Evolutionary conservation across 2,113 vertebrate species (phyloP).

Genomic region (Mirza zaza): DNA sequence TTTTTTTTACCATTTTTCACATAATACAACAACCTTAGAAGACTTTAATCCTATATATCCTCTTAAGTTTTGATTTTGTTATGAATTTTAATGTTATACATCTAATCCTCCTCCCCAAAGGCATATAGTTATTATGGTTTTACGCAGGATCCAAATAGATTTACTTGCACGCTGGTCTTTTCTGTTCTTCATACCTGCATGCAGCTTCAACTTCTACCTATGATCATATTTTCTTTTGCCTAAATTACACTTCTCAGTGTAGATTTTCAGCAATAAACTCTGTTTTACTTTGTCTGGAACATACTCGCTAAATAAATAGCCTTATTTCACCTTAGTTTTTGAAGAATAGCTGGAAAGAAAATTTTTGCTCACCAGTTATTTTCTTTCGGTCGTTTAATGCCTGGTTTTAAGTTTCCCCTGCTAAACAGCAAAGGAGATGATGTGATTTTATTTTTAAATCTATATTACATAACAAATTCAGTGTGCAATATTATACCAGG

Average conservation of each 20-base stretch:
- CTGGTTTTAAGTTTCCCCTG: not conserved
- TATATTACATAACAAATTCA: not conserved
- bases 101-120: not conserved
- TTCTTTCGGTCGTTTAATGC: not conserved
- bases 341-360: not conserved
- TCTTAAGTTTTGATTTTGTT: not conserved
- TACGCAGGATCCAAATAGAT: not conserved
- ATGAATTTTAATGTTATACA: not conserved
- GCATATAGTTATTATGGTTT: not conserved
- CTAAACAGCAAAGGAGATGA: not conserved
- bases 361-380: not conserved
- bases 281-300: not conserved
- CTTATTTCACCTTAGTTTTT: not conserved
- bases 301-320: not conserved
- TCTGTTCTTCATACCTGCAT: not conserved
- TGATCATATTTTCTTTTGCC: not conserved
- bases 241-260: not conserved
- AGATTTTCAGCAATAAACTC: not conserved
- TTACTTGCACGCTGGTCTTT: not conserved
- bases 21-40: not conserved
- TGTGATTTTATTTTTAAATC: conserved; percentile 30
- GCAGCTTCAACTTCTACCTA: not conserved
- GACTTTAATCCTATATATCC: not conserved
- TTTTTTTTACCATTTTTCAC: not conserved
- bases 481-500: not conserved